Conservation (phyloP, 2,888 invertebrate species). For the Sesamia inferens region DNA sequence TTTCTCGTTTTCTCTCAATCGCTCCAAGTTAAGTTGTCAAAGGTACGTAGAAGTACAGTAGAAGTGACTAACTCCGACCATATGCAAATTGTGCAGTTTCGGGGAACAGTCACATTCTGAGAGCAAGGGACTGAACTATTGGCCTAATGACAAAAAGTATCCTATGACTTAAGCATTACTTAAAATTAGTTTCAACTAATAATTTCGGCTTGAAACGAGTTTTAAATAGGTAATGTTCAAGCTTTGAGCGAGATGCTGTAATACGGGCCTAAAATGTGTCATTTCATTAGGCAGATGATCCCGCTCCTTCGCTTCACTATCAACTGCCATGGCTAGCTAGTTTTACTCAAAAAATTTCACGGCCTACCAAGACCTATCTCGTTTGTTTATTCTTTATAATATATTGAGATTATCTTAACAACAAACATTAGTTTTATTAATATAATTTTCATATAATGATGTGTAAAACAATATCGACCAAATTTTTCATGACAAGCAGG, state of each 20-base stretch:
- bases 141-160: too few species aligned
- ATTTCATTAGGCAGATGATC: not conserved
- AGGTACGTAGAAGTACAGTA: not conserved
- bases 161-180: too few species aligned
- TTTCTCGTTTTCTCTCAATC: not conserved
- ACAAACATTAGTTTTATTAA: constrained; percentile 9
- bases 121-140: too few species aligned
- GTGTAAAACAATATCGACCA: constrained; percentile 42
- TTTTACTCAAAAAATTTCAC: constrained; percentile 21
- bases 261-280: too few species aligned
- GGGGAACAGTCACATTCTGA: not conserved
- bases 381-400: constrained; percentile 1
- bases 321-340: constrained; percentile 39
- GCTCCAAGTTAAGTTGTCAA: not conserved
- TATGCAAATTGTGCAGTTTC: not conserved
- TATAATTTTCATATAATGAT: constrained; percentile 3
- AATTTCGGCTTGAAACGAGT: too few species aligned
- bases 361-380: constrained; percentile 23
- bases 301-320: not conserved
- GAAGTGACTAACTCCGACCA: not conserved
- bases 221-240: too few species aligned
- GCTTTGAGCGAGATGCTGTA: too few species aligned
- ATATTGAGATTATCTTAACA: not conserved
- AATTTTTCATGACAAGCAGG: constrained; percentile 29
- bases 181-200: too few species aligned